Percentiles rank a stretch among this genome's conserved stretches.
Conservation (phyloP, 64 coral and sea anemone species). For the Montipora capricornis region DNA sequence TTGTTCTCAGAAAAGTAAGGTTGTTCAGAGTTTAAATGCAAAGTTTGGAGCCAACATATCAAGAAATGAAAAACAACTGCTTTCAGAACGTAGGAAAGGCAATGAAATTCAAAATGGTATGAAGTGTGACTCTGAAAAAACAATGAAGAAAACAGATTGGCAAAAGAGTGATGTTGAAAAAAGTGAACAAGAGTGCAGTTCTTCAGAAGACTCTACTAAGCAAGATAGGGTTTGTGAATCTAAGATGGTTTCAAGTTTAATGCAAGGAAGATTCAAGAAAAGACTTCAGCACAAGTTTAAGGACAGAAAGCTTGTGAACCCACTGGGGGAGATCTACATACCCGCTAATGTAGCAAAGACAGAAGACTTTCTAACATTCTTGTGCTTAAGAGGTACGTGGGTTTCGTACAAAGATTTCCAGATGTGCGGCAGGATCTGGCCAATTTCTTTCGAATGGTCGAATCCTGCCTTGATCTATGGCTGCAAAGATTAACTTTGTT, state of each 20-base stretch:
- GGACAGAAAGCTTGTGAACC: constrained; percentile 32
- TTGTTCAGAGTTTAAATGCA: constrained; percentile 32
- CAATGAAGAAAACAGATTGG: background rate
- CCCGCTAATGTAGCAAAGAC: constrained; percentile 66
- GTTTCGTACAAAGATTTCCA: too few relatives aligned
- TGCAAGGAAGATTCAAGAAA: background rate
- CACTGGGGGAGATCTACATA: constrained; percentile 31
- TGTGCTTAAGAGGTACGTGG: constrained; percentile 76
- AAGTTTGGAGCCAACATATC: background rate
- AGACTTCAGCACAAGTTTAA: constrained; percentile 13
- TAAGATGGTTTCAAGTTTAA: background rate
- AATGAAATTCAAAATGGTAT: background rate
- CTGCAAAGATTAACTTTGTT: too few relatives aligned
- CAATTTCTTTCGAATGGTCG: too few relatives aligned
- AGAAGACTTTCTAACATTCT: constrained; percentile 82
- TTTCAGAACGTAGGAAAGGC: background rate
- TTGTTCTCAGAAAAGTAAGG: background rate
- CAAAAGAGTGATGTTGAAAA: background rate
- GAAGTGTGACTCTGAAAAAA: background rate
- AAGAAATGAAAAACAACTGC: background rate
- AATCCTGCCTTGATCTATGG: too few relatives aligned
- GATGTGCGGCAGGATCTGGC: too few relatives aligned
- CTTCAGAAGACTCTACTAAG: background rate
- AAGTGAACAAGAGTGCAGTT: background rate
- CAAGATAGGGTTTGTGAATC: background rate